Base-by-base conservation (phyloP, 2,797 vertebrate genomes). In the Psittacula derbiana region DNA sequence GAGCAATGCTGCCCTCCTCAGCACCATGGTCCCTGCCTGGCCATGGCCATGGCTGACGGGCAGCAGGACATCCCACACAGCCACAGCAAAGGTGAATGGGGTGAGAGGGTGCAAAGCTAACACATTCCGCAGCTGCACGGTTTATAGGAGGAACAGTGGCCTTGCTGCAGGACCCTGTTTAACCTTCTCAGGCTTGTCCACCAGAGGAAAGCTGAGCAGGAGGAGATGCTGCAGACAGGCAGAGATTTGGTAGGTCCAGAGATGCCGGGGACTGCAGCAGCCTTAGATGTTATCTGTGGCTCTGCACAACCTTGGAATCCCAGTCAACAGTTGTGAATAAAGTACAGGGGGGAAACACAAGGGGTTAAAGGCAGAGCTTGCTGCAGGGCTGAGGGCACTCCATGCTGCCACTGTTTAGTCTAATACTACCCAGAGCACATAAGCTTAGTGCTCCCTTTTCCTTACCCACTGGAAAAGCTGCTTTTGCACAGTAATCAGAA, bases 81-180 rank as follows among this genome's bases (percentile, higher is more conserved):
- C 11, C 2, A 0, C 1, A 2, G 57, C 20, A 64, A 55, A 67
- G n/a, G 24, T 27, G 16, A 84, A 33, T 0, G 1, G 40, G 28
- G 14, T 1, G 2, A 50, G 74, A 50, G 12, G 24, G 43, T 0
- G 1, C 50, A 57, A 58, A 74, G 23, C 10, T 50, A 64, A 61
- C 47, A 40, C 11, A 8, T 38, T 2, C 16, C 16, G 40, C 60
- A 50, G 43, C 2, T 4, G 1, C 21, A 9, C 0, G 0, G n/a
- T 10, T 74, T 15, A 2, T 13, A 11, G 8, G 41, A 67, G 47
- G 76, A 79, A 31, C 12, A 14, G 46, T 3, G 14, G 88, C 70
- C 73, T 82, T 85, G 83, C 71, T 82, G 52, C 64, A 49, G 76
- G 72, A 75, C 62, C 25, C 30, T 70, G 8, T 49, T 90, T 93